Conservation (phyloP, 1,140 invertebrate species). For the Eulimnadia texana region DNA sequence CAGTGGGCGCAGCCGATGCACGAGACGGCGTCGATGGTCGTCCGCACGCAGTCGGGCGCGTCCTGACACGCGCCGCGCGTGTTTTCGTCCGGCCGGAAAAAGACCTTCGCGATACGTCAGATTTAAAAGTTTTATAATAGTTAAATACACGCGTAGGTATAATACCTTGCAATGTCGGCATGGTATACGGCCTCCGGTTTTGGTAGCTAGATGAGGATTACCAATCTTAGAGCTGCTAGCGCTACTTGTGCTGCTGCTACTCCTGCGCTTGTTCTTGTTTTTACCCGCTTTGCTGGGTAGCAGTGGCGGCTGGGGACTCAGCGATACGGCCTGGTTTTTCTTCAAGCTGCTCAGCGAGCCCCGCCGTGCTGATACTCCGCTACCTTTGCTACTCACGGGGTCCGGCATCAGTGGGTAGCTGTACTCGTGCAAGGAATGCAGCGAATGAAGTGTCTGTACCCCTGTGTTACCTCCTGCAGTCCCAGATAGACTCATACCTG, state of each 20-base stretch:
- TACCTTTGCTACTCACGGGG: constrained; percentile 10
- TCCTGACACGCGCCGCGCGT: constrained; percentile 67
- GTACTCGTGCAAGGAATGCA: constrained; percentile 54
- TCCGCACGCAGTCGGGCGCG: constrained; percentile 66
- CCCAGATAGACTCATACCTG: not conserved
- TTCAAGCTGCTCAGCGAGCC: constrained; percentile 44
- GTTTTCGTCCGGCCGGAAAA: constrained; percentile 55
- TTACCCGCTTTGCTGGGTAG: constrained; percentile 22
- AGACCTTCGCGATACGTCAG: too few relatives aligned
- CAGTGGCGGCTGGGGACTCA: constrained; percentile 27
- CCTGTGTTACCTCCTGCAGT: not conserved
- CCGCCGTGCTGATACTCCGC: constrained; percentile 18
- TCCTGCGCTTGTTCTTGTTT: not conserved
- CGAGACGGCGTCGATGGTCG: constrained; percentile 62
- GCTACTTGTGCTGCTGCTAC: constrained; percentile 2
- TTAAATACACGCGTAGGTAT: too few relatives aligned
- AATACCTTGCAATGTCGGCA: constrained; percentile 15
- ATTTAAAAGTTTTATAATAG: too few relatives aligned
- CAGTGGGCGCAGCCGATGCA: constrained; percentile 65
- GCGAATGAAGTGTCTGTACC: not conserved
- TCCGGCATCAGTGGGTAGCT: constrained; percentile 59
- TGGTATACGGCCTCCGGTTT: constrained; percentile 11
- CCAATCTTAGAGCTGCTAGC: not conserved
- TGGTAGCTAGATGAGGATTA: not conserved
- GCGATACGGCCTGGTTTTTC: constrained; percentile 27